Conservation (phyloP, 2,888 invertebrate genomes). For the Pycnomerus fuliginosus region DNA sequence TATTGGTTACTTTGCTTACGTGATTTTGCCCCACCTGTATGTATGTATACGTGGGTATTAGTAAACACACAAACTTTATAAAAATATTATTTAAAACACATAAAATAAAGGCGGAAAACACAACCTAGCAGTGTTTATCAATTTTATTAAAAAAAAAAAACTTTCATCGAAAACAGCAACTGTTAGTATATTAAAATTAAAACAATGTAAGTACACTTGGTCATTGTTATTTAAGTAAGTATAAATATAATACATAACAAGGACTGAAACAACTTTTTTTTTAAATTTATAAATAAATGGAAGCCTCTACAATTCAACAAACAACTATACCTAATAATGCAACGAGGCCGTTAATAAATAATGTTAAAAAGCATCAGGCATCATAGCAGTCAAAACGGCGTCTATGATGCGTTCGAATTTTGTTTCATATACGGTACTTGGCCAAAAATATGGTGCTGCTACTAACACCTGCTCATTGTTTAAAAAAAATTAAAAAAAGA, state of each 20-base stretch:
- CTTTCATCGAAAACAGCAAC: conserved; percentile 45
- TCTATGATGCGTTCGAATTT: conserved; percentile 31
- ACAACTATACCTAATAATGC: conserved; percentile 44
- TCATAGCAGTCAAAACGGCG: conserved; percentile 32
- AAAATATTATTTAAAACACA: conserved; percentile 44
- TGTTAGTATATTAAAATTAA: conserved; percentile 49
- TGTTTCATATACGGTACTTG: conserved; percentile 20
- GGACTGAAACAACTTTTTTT: conserved; percentile 41
- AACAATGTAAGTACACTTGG: conserved; percentile 49
- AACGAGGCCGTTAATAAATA: conserved; percentile 43
- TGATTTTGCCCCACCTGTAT: conserved; percentile 56
- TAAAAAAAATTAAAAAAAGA: conserved; percentile 13
- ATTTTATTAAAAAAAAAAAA: conserved; percentile 45
- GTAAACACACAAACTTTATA: conserved; percentile 51
- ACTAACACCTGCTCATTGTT: conserved; percentile 22
- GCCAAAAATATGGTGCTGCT: conserved; percentile 25
- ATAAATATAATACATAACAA: conserved; percentile 35
- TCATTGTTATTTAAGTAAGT: conserved; percentile 35
- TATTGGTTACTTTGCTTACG: conserved; percentile 55
- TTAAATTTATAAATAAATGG: conserved; percentile 44
- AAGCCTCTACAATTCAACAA: conserved; percentile 53
- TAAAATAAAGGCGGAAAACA: conserved; percentile 48
- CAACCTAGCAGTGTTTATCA: conserved; percentile 49
- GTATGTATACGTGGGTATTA: conserved; percentile 55
- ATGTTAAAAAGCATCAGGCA: conserved; percentile 46